A percentile compares a stretch with the other conserved stretches of the same genome.
Evolutionary conservation across 2,888 invertebrate genomes (phyloP).

Genomic region (Standfussiana lucernea): DNA sequence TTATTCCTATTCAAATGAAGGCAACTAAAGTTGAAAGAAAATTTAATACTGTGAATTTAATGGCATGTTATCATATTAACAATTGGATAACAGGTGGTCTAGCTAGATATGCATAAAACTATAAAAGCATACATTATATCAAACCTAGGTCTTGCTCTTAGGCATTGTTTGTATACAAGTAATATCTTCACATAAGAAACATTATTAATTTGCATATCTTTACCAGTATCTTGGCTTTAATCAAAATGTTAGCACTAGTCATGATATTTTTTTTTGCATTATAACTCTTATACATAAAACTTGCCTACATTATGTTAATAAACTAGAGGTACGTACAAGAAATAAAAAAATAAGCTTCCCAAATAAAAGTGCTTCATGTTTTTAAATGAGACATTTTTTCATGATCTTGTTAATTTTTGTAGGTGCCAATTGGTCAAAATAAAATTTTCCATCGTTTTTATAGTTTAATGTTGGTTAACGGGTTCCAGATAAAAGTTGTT

Average conservation of each 20-base stretch:
- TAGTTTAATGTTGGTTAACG: conserved; percentile 24
- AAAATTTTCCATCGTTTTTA: conserved; percentile 51
- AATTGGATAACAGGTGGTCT: conserved; percentile 61
- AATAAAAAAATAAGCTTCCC: conserved; percentile 10
- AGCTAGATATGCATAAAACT: conserved; percentile 44
- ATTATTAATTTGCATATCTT: conserved; percentile 25
- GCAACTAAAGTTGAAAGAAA: conserved; percentile 61
- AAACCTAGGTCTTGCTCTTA: conserved; percentile 16
- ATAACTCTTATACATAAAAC: not conserved
- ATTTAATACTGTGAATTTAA: conserved; percentile 55
- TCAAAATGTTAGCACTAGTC: conserved; percentile 7
- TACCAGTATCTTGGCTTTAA: conserved; percentile 18
- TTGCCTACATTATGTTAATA: not conserved
- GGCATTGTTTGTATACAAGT: conserved; percentile 13
- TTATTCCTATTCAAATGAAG: conserved; percentile 63
- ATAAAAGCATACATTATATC: conserved; percentile 34
- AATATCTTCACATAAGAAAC: not conserved
- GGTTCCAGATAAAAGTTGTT: conserved; percentile 17
- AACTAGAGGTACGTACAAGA: not conserved
- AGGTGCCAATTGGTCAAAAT: conserved; percentile 61
- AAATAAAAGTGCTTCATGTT: conserved; percentile 35
- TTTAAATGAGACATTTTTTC: conserved; percentile 57
- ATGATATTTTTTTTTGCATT: conserved; percentile 1
- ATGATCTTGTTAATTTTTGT: conserved; percentile 55
- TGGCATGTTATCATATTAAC: conserved; percentile 61